These are phyloP conservation scores for Microcebus tavaratra DNA, from an alignment of 2,113 vertebrate genomes.

Conservation along the genomic window DNA sequence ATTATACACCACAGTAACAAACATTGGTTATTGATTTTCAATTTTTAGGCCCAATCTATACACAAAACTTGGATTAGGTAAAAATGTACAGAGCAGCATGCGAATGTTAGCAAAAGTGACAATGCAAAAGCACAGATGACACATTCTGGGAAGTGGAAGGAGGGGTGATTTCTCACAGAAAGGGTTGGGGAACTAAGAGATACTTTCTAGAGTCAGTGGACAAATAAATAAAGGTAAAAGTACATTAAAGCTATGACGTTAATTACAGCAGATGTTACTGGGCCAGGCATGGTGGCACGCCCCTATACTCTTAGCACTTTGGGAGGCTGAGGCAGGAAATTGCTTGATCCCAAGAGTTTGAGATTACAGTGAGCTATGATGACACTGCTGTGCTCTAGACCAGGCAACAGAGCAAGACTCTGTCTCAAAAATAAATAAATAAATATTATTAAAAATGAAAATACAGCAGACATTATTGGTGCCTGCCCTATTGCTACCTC, in stretches of 20 bases:
- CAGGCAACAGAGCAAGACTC: no score
- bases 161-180: background rate
- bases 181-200: background rate
- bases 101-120: background rate
- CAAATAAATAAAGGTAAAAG: background rate
- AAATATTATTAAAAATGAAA: no score
- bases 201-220: background rate
- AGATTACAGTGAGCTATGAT: no score
- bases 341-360: no score
- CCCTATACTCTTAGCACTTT: no score
- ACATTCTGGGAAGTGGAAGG: background rate
- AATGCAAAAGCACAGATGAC: background rate
- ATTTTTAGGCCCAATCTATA: background rate
- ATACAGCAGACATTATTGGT: fast-evolving
- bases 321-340: no score
- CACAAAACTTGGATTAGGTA: background rate
- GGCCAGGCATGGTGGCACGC: no score
- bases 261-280: background rate
- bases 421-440: no score
- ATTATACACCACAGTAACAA: background rate
- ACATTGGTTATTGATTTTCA: background rate
- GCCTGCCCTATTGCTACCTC: background rate
- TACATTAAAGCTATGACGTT: background rate
- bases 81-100: background rate
- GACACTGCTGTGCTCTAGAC: no score